Evolutionary conservation across 2,888 invertebrate genomes (phyloP).

Genomic region (Pyrochroa serraticornis): DNA sequence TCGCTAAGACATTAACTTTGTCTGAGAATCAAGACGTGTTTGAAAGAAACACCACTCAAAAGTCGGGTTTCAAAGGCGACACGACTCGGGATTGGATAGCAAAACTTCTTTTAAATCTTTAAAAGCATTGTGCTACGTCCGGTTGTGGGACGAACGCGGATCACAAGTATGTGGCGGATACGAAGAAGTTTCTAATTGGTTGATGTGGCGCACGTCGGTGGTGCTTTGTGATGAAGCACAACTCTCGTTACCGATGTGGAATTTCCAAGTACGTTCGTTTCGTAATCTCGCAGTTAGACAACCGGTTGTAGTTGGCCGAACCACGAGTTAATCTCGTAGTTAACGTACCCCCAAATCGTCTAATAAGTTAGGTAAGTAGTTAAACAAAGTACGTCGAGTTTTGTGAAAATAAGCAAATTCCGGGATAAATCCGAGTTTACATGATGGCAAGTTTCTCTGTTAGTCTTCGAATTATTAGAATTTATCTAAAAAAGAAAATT

Average conservation of each 20-base stretch:
- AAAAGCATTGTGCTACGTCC: slow-evolving; percentile 1
- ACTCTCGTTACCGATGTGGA: background rate
- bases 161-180: no score
- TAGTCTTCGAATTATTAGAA: no score
- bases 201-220: background rate
- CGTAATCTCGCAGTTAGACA: background rate
- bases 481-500: no score
- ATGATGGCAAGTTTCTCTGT: no score
- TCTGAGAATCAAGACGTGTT: slow-evolving; percentile 28
- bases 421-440: no score
- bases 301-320: background rate
- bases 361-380: background rate
- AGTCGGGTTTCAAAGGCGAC: slow-evolving; percentile 7
- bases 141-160: no score
- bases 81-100: slow-evolving; percentile 7
- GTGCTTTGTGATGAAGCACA: background rate
- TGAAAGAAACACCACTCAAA: slow-evolving; percentile 24
- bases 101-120: slow-evolving; percentile 9
- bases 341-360: no score
- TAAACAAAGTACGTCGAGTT: background rate
- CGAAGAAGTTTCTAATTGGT: background rate
- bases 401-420: no score
- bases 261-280: background rate
- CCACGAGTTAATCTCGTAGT: no score
- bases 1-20: slow-evolving; percentile 27